phyloP scores from a whole-genome alignment of 2,888 invertebrate species.

The Sinhomidia bicolor region DNA sequence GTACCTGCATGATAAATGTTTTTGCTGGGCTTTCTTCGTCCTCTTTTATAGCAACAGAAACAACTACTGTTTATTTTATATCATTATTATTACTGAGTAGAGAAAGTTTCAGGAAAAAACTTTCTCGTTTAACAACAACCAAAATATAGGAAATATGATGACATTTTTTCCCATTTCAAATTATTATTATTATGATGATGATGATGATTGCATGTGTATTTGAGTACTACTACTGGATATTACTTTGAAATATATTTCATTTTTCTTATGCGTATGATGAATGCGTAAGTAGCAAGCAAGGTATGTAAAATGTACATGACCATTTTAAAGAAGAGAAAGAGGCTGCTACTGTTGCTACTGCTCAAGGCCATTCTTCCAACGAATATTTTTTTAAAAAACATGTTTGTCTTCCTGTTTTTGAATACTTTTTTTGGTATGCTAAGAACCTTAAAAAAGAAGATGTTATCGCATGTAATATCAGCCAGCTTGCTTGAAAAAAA shows the following conservation, averaged over 20 bases:
- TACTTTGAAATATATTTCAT: background rate
- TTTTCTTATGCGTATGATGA: background rate
- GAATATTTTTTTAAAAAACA: background rate
- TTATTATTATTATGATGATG: background rate
- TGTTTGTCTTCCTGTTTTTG: slow-evolving; percentile 53
- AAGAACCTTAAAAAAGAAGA: background rate
- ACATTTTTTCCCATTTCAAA: background rate
- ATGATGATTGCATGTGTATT: background rate
- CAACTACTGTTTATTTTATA: too few species aligned
- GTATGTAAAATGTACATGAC: background rate
- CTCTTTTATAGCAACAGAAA: background rate
- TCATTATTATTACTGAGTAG: background rate
- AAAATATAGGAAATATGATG: background rate
- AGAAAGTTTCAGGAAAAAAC: background rate
- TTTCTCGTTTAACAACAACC: background rate
- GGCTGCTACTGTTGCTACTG: too few species aligned
- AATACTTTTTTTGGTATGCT: background rate
- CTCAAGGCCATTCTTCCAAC: slow-evolving; percentile 54
- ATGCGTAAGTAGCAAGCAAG: background rate
- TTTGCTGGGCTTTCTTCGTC: too few species aligned
- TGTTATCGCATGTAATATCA: background rate
- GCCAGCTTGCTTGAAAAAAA: background rate
- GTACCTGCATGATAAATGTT: slow-evolving; percentile 16
- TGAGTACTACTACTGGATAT: background rate
- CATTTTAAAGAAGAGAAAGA: background rate